Conservation (phyloP, 2,888 invertebrate species). For the Coremacera marginata region DNA sequence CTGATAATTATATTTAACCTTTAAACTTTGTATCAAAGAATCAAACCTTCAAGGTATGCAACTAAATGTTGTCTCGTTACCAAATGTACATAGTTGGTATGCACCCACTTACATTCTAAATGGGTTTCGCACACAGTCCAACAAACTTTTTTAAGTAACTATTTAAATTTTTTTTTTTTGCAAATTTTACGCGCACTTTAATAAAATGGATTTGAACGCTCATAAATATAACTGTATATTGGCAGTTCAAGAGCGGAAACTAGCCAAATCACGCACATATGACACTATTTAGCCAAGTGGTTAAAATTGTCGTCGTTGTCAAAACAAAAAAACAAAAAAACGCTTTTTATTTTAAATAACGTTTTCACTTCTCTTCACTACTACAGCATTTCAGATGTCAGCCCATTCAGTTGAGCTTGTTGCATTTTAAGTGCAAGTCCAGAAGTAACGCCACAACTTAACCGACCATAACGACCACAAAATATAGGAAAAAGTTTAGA, state of each 20-base stretch:
- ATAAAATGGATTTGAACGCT: neutral
- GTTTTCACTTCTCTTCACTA: slow-evolving; percentile 28
- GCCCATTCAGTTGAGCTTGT: neutral
- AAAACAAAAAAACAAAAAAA: neutral
- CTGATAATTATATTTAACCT: slow-evolving; percentile 1
- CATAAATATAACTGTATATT: neutral
- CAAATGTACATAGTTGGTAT: neutral
- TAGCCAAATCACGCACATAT: neutral
- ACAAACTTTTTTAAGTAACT: no score
- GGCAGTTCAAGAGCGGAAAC: neutral
- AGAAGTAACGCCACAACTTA: slow-evolving; percentile 23
- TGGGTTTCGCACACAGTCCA: neutral
- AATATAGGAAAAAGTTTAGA: slow-evolving; percentile 6
- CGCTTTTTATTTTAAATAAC: neutral
- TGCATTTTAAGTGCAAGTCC: slow-evolving; percentile 21
- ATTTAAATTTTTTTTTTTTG: no score
- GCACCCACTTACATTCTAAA: neutral
- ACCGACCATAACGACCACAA: slow-evolving; percentile 29
- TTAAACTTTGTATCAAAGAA: neutral
- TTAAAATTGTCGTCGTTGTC: neutral
- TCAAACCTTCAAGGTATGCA: neutral
- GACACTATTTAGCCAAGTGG: neutral
- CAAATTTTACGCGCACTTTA: neutral
- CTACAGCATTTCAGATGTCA: slow-evolving; percentile 13
- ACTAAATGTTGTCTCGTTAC: neutral